These are phyloP conservation scores for Xanthorhoe spadicearia DNA, from an alignment of 2,888 invertebrate genomes.

Conservation along the genomic window DNA sequence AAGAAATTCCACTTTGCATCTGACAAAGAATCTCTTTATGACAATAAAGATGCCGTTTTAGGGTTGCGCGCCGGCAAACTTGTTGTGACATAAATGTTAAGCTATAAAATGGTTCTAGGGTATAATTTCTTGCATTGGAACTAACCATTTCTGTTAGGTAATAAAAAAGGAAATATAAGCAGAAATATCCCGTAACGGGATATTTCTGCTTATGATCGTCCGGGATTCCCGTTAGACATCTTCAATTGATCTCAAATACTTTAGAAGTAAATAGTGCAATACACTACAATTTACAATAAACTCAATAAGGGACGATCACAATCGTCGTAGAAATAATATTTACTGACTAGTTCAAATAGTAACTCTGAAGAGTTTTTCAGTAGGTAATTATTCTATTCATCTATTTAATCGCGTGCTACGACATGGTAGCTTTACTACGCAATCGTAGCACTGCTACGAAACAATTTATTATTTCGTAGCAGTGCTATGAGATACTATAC, in stretches of 20 bases:
- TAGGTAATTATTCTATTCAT: neutral
- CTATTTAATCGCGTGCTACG: neutral
- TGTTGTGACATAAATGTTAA: slow-evolving; percentile 7
- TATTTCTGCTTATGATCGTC: no score
- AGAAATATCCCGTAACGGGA: no score
- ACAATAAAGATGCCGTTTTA: slow-evolving; percentile 48
- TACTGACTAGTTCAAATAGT: neutral
- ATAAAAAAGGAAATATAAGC: no score
- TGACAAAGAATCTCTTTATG: slow-evolving; percentile 52
- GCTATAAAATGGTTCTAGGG: neutral
- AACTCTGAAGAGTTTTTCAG: neutral
- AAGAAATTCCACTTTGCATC: slow-evolving; percentile 47
- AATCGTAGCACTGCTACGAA: neutral
- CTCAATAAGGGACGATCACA: neutral
- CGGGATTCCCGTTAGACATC: no score
- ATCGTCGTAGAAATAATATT: neutral
- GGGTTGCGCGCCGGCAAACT: slow-evolving; percentile 11
- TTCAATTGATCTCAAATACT: no score
- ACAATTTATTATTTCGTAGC: neutral
- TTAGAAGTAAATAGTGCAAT: neutral
- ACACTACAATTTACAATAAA: neutral
- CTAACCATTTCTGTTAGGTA: no score
- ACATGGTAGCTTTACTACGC: neutral
- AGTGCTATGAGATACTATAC: no score
- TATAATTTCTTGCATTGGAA: neutral